Base-by-base conservation (phyloP, 2,113 vertebrate genomes). In the Clupea harengus region DNA sequence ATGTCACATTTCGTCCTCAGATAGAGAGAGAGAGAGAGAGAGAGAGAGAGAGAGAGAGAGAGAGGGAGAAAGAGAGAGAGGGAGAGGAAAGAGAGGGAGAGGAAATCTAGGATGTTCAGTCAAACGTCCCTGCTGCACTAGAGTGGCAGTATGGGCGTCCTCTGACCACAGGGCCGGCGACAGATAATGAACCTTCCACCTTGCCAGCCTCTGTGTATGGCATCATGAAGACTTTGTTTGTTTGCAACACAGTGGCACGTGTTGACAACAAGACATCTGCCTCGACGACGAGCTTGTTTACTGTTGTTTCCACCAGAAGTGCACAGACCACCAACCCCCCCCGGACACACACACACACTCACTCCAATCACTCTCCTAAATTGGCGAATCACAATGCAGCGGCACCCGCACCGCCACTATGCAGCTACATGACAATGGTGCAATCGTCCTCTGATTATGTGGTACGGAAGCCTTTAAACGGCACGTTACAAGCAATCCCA, bases 391-490 rank as follows among this genome's bases (percentile, higher is more conserved):
- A 82, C 88, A 87, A 87, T 85, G 87, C 45, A 22, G 78, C 81
- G 47, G 45, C 3, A 82, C 80, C 67, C 46, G 83, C 49, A 84
- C 44, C 86, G 88, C 81, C 86, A 44, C 89, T 87, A 91, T 82
- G 78, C 45, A 25, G 10, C 64, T 92, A 87, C 91, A 92, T 91
- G 89, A 90, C 89, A 92, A 93, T 89, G 87, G 85, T 83, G 83
- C 87, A 82, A 93, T 94, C 91, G 90, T 82, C 88, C 81, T 89
- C 90, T 46, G 88, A 86, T 94, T 88, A 91, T 91, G 91, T 92
- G 87, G 90, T 91, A 93, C 87, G 45, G 17, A 90, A 92, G 89
- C 90, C 91, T 94, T 94, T 96, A 95, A 94, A 93, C 88, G 87
- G 85, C 86, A 89, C 92, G 95, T 92, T 93, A 95, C 91, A 86